Conservation (phyloP, 2,888 invertebrate genomes). For the Hypomecis punctinalis region DNA sequence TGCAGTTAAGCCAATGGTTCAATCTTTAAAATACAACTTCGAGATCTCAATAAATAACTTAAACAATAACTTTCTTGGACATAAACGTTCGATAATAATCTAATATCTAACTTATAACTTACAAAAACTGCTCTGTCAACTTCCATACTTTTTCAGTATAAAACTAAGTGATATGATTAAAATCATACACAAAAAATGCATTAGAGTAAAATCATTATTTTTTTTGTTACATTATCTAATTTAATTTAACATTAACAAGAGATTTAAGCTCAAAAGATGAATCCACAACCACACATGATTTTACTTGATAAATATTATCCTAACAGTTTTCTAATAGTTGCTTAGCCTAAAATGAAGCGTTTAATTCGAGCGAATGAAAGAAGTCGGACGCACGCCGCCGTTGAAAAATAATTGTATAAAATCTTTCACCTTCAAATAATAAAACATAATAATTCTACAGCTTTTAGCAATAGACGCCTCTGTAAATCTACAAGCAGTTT, state of each 20-base stretch:
- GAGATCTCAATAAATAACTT: slow-evolving; percentile 14
- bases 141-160: background rate
- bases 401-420: no score
- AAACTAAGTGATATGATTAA: slow-evolving; percentile 2
- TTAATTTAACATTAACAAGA: slow-evolving; percentile 2
- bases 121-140: no score
- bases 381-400: no score
- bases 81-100: no score
- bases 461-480: no score
- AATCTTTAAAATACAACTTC: background rate
- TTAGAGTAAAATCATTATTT: background rate
- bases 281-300: slow-evolving; percentile 31
- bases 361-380: no score
- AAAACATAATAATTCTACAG: no score
- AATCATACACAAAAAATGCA: background rate
- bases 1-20: background rate
- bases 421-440: no score
- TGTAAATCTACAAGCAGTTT: no score
- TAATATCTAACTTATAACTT: no score
- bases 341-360: no score
- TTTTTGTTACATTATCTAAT: background rate
- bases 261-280: slow-evolving; percentile 26
- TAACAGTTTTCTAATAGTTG: slow-evolving; percentile 14
- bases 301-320: slow-evolving; percentile 9
- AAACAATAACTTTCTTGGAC: background rate